Percentiles rank a stretch among this genome's conserved stretches.
Conservation (phyloP, 2,797 vertebrate genomes). For the Varecia variegata region DNA sequence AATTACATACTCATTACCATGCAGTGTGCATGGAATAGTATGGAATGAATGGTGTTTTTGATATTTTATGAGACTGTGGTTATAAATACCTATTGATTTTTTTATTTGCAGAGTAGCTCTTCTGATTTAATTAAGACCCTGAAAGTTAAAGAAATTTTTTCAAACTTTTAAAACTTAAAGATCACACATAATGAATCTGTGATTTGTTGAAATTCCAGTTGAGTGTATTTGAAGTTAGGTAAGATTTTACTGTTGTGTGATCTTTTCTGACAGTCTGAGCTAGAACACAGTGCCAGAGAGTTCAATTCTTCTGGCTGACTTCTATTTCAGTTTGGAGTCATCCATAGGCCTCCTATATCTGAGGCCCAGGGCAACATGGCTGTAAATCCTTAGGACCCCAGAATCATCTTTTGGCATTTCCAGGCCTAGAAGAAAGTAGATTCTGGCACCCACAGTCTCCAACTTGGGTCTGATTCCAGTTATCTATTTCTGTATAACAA, state of each 20-base stretch:
- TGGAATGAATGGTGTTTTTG: background rate
- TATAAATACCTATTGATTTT: background rate
- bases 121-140: background rate
- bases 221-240: background rate
- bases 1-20: background rate
- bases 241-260: background rate
- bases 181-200: background rate
- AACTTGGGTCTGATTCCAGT: background rate
- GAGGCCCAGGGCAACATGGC: background rate
- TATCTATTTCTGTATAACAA: conserved; percentile 1
- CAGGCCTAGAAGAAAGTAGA: background rate
- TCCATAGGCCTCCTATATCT: background rate
- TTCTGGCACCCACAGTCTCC: background rate
- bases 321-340: conserved; percentile 19
- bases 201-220: background rate
- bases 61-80: conserved; percentile 40
- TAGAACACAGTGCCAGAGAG: background rate
- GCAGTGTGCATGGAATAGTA: background rate
- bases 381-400: background rate
- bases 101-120: conserved; percentile 1
- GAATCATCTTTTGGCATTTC: background rate
- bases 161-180: background rate
- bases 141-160: conserved; percentile 19
- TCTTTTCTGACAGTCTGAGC: background rate
- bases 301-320: background rate